Evolutionary conservation across 1,140 invertebrate species (phyloP), one percentile per base, ranked within the genome.

Genomic region (Sinella curviseta): DNA sequence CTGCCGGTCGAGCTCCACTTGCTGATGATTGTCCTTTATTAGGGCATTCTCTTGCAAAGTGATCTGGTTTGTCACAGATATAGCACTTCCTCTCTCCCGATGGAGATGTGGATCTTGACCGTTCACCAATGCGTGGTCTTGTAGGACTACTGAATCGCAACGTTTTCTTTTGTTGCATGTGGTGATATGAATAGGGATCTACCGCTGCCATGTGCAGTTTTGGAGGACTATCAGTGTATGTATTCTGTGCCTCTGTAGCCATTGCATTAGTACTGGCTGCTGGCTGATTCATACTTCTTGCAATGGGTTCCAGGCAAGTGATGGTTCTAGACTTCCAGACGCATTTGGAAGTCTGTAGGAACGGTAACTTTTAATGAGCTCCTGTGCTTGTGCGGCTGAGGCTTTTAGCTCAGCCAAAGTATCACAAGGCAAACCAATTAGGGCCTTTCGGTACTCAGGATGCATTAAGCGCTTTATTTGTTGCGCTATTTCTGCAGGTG

Each of bases 181-280:
- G 73, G 76, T 65, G 55, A 31, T 3, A 79, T 0, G 33, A 26
- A 76, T 60, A 79, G 26, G 78, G 78, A 55, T 79, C 78, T 14
- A 79, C 17, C 0, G 78, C 67, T 0, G 73, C 78, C 1, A 76
- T 17, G 28, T 75, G 39, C 17, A 57, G 54, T 14, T 20, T 65
- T 4, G 36, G 31, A 26, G 73, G 12, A 4, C 28, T n/a, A 0
- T 24, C 60, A 14, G 28, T 35, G n/a, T n/a, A 14, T n/a, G n/a
- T n/a, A n/a, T n/a, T n/a, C n/a, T 16, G 34, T n/a, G n/a, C n/a
- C n/a, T n/a, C n/a, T n/a, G n/a, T n/a, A n/a, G n/a, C n/a, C n/a
- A n/a, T n/a, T n/a, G n/a, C n/a, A n/a, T n/a, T n/a, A n/a, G n/a
- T n/a, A n/a, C n/a, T n/a, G n/a, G n/a, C n/a, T n/a, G n/a, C n/a